A percentile compares a stretch with the other conserved stretches of the same genome.
These are phyloP conservation scores for Myrmecobius fasciatus DNA, from an alignment of 2,113 vertebrate genomes.

Conservation along the genomic window DNA sequence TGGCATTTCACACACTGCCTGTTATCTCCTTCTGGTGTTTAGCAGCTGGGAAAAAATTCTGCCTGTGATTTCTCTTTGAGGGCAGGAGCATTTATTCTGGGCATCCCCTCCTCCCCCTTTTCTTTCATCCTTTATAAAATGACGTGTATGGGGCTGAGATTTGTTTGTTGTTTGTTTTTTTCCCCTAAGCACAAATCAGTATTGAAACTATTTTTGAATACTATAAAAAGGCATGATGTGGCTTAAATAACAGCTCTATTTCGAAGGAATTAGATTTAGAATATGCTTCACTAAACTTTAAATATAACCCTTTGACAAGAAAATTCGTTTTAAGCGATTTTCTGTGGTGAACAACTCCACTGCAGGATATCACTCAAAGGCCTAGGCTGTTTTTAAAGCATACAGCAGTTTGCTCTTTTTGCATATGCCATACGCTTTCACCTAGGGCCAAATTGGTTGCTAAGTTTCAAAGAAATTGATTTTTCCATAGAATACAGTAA, in stretches of 20 bases:
- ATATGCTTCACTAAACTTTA: slow-evolving; percentile 46
- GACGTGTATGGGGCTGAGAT: not conserved
- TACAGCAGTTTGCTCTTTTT: slow-evolving; percentile 44
- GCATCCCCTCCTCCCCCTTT: not conserved
- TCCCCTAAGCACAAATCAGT: slow-evolving; percentile 32
- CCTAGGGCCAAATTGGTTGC: slow-evolving; percentile 64
- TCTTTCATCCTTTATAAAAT: slow-evolving; percentile 36
- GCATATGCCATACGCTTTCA: slow-evolving; percentile 70
- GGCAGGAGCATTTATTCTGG: slow-evolving; percentile 4
- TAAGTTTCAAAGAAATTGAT: slow-evolving; percentile 74
- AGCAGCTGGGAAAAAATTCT: slow-evolving; percentile 63
- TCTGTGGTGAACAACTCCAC: slow-evolving; percentile 27
- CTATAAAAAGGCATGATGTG: slow-evolving; percentile 38
- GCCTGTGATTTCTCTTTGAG: slow-evolving; percentile 60
- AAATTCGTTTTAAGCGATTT: not conserved
- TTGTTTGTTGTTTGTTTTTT: not conserved
- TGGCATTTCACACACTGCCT: slow-evolving; percentile 60
- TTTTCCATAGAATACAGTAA: slow-evolving; percentile 71
- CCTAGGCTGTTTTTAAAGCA: slow-evolving; percentile 46
- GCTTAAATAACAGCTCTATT: slow-evolving; percentile 51
- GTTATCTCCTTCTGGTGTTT: slow-evolving; percentile 66
- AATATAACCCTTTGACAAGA: slow-evolving; percentile 38
- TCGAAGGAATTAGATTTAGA: slow-evolving; percentile 53
- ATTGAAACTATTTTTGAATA: slow-evolving; percentile 16
- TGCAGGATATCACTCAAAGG: slow-evolving; percentile 28